Evolutionary conservation across 2,113 vertebrate species (phyloP).

Genomic region (Protobothrops mucrosquamatus): DNA sequence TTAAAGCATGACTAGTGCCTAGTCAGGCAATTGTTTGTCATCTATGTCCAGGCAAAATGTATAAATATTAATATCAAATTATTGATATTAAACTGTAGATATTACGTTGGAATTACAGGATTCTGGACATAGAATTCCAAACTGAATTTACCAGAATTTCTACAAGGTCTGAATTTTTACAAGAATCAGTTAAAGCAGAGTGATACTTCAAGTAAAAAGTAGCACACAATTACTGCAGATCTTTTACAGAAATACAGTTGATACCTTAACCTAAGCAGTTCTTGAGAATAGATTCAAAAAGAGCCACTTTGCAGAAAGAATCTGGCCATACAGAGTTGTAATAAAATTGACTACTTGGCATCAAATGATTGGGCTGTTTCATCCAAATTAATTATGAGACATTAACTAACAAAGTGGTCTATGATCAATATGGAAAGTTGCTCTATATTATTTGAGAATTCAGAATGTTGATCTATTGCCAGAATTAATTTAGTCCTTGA

Average conservation of each 20-base stretch:
- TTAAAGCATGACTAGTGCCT: not conserved
- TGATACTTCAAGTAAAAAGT: not conserved
- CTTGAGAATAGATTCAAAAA: not conserved
- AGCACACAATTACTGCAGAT: not conserved
- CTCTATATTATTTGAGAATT: not conserved
- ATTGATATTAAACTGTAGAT: not conserved
- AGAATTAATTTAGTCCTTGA: constrained; percentile 9
- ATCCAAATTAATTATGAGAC: not conserved
- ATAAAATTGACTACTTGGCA: not conserved
- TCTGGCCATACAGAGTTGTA: not conserved
- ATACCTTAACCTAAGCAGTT: not conserved
- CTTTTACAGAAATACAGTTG: not conserved
- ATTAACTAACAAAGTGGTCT: not conserved
- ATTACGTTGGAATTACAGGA: not conserved
- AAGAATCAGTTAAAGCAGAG: not conserved
- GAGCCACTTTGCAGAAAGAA: not conserved
- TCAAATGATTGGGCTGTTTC: not conserved
- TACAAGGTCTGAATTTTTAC: not conserved
- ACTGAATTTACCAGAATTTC: not conserved
- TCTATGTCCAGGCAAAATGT: not conserved
- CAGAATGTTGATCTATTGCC: not conserved
- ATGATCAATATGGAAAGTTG: not conserved
- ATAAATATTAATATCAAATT: not conserved
- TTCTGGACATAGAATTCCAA: not conserved
- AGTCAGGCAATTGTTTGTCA: not conserved